phyloP scores from a whole-genome alignment of 1,140 invertebrate genomes.

The Drosophila sturtevanti region DNA sequence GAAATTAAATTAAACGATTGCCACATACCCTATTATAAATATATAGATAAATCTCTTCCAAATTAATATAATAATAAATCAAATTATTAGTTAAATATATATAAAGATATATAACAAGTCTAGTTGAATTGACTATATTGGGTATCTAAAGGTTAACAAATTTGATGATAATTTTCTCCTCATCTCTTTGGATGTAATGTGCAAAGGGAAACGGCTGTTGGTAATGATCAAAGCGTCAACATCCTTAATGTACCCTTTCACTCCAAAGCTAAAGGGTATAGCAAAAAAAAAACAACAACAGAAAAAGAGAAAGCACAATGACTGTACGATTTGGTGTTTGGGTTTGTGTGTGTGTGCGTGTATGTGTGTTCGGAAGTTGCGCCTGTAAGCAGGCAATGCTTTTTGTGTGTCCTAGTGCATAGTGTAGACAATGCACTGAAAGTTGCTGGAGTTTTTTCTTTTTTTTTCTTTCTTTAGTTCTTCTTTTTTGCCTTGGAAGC shows the following conservation, averaged over 20 bases:
- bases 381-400: constrained; percentile 3
- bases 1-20: not conserved
- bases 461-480: not conserved
- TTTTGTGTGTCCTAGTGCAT: constrained; percentile 7
- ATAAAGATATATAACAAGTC: too few relatives aligned
- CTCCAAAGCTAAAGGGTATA: not conserved
- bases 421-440: constrained; percentile 1
- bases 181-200: too few relatives aligned
- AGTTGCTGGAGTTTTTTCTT: not conserved
- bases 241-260: not conserved
- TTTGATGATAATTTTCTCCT: too few relatives aligned
- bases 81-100: too few relatives aligned
- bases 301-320: not conserved
- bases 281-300: not conserved
- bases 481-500: not conserved
- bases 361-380: not conserved
- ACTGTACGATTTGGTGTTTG: not conserved
- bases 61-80: too few relatives aligned
- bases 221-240: not conserved
- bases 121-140: too few relatives aligned
- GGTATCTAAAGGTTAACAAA: too few relatives aligned
- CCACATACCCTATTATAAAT: not conserved
- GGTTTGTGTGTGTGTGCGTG: constrained; percentile 5
- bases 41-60: too few relatives aligned
- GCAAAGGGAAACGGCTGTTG: not conserved